Conservation (phyloP, 2,888 invertebrate species). For the Myopa tessellatipennis region DNA sequence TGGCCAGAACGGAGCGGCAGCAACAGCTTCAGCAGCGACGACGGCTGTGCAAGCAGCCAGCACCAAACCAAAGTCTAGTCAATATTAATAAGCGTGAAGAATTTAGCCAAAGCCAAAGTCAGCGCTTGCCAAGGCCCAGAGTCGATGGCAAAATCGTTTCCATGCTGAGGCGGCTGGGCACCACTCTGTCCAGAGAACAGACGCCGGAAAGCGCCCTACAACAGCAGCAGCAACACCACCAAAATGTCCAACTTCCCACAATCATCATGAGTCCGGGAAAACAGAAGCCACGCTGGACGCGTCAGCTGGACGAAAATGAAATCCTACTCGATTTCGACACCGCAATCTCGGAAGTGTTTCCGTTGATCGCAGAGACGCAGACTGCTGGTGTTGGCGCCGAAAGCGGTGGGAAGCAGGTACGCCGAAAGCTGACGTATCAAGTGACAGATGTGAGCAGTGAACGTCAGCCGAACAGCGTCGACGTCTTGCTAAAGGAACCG, state of each 20-base stretch:
- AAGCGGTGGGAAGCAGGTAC: slow-evolving; percentile 40
- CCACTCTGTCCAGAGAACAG: slow-evolving; percentile 59
- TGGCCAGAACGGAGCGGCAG: slow-evolving; percentile 48
- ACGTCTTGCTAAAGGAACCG: not conserved
- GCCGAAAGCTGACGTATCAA: slow-evolving; percentile 51
- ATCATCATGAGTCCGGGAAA: slow-evolving; percentile 65
- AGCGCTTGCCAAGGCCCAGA: slow-evolving; percentile 16
- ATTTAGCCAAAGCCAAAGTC: slow-evolving; percentile 17
- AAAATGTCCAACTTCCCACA: slow-evolving; percentile 43
- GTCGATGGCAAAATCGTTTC: slow-evolving; percentile 66
- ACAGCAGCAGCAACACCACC: slow-evolving; percentile 1
- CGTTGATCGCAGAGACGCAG: slow-evolving; percentile 43
- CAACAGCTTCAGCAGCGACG: slow-evolving; percentile 21
- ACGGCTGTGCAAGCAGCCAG: slow-evolving; percentile 40
- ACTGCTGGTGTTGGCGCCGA: slow-evolving; percentile 19
- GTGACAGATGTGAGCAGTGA: slow-evolving; percentile 35
- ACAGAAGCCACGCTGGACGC: slow-evolving; percentile 59
- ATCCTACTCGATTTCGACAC: slow-evolving; percentile 65
- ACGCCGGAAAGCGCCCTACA: slow-evolving; percentile 37
- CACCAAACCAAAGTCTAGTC: slow-evolving; percentile 44
- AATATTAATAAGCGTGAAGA: slow-evolving; percentile 34
- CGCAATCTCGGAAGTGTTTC: slow-evolving; percentile 66
- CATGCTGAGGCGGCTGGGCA: slow-evolving; percentile 64
- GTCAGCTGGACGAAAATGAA: slow-evolving; percentile 61
- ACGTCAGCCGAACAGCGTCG: slow-evolving; percentile 25